Evolutionary conservation across 2,113 vertebrate genomes (phyloP), one percentile per base, ranked within the genome.

Genomic region (Myocastor coypus): DNA sequence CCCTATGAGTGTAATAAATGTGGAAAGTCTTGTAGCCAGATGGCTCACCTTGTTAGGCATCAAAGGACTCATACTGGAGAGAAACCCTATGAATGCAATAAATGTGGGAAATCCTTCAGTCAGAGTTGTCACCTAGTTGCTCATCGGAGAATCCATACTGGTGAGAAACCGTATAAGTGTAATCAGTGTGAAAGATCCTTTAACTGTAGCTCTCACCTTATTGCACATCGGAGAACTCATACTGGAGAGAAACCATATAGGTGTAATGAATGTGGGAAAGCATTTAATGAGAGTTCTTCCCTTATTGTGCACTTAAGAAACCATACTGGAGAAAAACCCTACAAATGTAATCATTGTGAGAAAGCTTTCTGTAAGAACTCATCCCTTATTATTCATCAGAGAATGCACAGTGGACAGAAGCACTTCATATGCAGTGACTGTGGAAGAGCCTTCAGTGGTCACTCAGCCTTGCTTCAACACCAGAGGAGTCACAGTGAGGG

Each of bases 61-160:
- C 97, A 98, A 87, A 97, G 97, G 82, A 98, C 97, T 69, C 98
- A 98, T 59, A 98, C 98, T 13, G 98, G 97, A 66, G 98, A 98
- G 82, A 98, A 98, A 46, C 98, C 97, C 10, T 98, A 98, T 80
- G 92, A 97, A 40, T 98, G 97, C 83, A 96, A 95, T 90, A 96
- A 97, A 55, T 98, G 98, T 96, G 98, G 98, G 6, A 98, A 98
- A 34, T 97, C 97, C 42, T 98, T 98, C 64, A 98, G 97, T 66
- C 98, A 98, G 80, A 97, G 97, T 61, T 98, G 98, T 40, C 97
- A 98, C 50, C 97, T 98, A 50, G 97, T 98, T 81, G 97, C 97
- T 85, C 98, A 98, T 75, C 95, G 98, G 83, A 98, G 97, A 86
- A 98, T 98, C 34, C 98, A 98, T 81, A 98, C 98, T 52, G 98